Evolutionary conservation across 92 coral and sea anemone genomes (phyloP).

Genomic region (Bergia puertoricense): DNA sequence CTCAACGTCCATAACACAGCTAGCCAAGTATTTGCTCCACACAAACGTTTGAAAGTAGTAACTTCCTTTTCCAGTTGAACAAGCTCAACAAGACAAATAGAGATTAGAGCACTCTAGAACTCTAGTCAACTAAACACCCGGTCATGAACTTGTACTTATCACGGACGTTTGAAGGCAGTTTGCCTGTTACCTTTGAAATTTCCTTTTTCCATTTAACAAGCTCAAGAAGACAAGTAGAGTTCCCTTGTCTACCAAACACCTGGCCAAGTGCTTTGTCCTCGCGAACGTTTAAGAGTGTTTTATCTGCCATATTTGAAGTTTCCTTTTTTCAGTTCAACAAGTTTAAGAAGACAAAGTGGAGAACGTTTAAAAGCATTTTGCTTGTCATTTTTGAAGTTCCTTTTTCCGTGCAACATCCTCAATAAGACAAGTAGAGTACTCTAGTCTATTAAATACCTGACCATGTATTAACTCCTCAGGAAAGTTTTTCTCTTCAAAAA

Average conservation of each 20-base stretch:
- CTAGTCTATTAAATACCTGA: too few species aligned
- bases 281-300: background rate
- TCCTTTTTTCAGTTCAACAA: too few species aligned
- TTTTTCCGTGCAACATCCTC: too few species aligned
- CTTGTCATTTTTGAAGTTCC: too few species aligned
- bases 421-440: background rate
- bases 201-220: background rate
- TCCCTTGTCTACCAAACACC: background rate
- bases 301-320: too few species aligned
- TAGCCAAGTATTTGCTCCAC: background rate
- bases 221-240: background rate
- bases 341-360: too few species aligned
- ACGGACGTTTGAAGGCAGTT: background rate
- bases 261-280: slow-evolving; percentile 20
- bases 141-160: too few species aligned
- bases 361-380: too few species aligned
- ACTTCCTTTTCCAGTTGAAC: background rate
- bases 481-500: too few species aligned
- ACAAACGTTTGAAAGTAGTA: background rate
- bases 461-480: background rate
- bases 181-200: too few species aligned
- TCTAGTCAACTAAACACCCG: background rate
- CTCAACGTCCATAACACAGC: background rate
- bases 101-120: too few species aligned
- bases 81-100: background rate